phyloP scores from a whole-genome alignment of 35 echinoderm and acorn worm species.

The Ophiothrix spiculata region DNA sequence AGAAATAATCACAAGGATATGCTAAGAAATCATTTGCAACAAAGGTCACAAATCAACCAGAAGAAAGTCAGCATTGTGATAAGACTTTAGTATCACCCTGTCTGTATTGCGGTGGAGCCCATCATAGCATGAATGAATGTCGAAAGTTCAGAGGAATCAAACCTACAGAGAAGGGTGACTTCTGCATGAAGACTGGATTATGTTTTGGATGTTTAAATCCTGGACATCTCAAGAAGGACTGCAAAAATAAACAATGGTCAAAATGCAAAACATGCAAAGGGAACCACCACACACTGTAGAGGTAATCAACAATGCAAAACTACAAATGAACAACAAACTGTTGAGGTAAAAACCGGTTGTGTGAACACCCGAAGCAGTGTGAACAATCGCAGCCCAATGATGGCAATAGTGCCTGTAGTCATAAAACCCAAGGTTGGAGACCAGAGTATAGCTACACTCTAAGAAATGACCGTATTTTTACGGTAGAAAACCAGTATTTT shows the following conservation, averaged over 20 bases:
- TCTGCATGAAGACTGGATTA: neutral
- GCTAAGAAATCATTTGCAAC: neutral
- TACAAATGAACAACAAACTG: too few species aligned
- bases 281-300: slow-evolving; percentile 2
- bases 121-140: neutral
- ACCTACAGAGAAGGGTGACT: neutral
- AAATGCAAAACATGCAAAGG: neutral
- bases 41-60: neutral
- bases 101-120: neutral
- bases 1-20: too few species aligned
- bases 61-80: too few species aligned
- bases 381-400: neutral
- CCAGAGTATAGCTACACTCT: too few species aligned
- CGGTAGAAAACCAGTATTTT: too few species aligned
- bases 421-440: too few species aligned
- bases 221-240: neutral
- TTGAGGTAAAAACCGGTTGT: neutral
- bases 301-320: neutral
- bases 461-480: too few species aligned
- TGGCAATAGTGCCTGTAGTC: too few species aligned
- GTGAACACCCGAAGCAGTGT: neutral
- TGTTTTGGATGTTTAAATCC: slow-evolving; percentile 14
- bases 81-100: too few species aligned
- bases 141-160: neutral
- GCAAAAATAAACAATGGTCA: neutral